Base-by-base conservation (phyloP, 2,113 vertebrate species). In the Gambusia affinis region DNA sequence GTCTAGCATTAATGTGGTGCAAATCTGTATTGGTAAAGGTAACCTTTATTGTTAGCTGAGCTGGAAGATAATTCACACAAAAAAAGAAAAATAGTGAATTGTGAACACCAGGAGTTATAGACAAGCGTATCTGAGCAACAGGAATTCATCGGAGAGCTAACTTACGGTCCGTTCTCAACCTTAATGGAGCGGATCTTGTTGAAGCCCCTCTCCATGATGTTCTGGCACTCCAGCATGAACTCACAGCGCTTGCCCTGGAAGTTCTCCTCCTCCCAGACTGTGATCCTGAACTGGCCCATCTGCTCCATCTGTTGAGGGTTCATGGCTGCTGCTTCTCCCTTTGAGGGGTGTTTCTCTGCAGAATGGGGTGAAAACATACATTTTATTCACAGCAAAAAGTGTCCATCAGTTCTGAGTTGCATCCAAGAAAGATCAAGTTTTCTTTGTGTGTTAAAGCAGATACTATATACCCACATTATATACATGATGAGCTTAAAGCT, bases 221-320 rank as follows among this genome's bases (percentile, higher is more conserved):
- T 98, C 73, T 95, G 95, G 71, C 97, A 98, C 89, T 98, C 97
- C 89, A 96, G 95, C 92, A 96, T 95, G 92, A 99, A 96, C 83
- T 96, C 95, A 30, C 96, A 97, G 88, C 94, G 94, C 87, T 97
- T 97, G 78, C 98, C 98, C 94, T 99, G 98, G 95, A 98, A 98
- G 93, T 96, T 95, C 82, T 99, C 97, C 87, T 99, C 96, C 78
- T 99, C 97, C 96, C 97, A 97, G 30, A 98, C 95, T 0, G 96
- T 98, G 92, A 99, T 96, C 92, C 95, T 95, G 94, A 95, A 95
- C 92, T 96, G 95, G 76, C 96, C 96, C 85, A 95, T 92, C 88
- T 96, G 96, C 85, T 96, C 96, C 95, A 97, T 95, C 76, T 96
- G 94, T 88, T 95, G 95, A 82, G 96, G 96, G 91, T 96, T 97